phyloP scores from a whole-genome alignment of 1,140 invertebrate species.

The Lanistes nyassanus region DNA sequence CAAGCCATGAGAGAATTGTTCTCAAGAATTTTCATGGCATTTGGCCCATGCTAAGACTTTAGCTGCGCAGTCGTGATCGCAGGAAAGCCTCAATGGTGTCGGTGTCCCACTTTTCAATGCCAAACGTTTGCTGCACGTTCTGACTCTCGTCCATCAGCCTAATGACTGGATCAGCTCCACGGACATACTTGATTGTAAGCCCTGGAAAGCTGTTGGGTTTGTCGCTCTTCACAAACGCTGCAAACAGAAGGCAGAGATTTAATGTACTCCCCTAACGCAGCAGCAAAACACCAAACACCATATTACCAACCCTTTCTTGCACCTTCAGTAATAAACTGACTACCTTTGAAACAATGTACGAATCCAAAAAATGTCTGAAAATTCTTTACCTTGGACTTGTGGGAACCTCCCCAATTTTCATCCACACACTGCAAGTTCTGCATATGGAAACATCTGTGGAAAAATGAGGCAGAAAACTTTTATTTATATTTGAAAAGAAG shows the following conservation, averaged over 20 bases:
- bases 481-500: background rate
- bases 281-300: conserved; percentile 3
- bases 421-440: conserved; percentile 90
- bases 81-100: conserved; percentile 96
- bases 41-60: conserved; percentile 27
- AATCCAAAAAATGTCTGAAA: background rate
- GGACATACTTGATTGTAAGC: conserved; percentile 87
- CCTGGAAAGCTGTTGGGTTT: conserved; percentile 86
- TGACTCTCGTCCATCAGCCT: conserved; percentile 80
- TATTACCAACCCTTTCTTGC: background rate
- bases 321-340: background rate
- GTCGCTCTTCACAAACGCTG: conserved; percentile 92
- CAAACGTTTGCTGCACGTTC: conserved; percentile 74
- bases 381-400: conserved; percentile 83
- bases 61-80: conserved; percentile 78
- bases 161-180: conserved; percentile 91
- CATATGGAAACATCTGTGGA: conserved; percentile 78
- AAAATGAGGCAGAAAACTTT: conserved; percentile 17
- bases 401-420: conserved; percentile 96
- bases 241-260: too few species aligned
- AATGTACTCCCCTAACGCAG: too few species aligned
- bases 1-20: background rate
- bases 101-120: conserved; percentile 97
- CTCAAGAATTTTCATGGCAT: conserved; percentile 6
- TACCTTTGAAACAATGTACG: too few species aligned